Evolutionary conservation across 2,113 vertebrate genomes (phyloP), one percentile per base, ranked within the genome.

Genomic region (Gobio gobio): DNA sequence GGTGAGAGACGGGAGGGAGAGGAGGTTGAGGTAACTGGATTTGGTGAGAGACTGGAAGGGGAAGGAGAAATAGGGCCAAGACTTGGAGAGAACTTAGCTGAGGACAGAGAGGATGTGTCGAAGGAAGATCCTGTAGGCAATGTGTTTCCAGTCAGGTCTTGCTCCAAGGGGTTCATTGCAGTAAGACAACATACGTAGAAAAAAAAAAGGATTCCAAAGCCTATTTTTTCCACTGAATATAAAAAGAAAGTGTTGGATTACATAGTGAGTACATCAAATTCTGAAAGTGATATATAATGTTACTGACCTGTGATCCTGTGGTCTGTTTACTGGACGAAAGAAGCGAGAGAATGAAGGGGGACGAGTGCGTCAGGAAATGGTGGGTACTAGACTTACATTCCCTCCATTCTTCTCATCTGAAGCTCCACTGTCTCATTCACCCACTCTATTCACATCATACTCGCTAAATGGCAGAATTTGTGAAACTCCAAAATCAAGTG

Each of bases 401-500:
- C 90, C 92, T 84, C 90, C 91, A 95, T 95, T 94, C 93, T 91
- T 93, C 6, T 45, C 77, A 75, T 93, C 91, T 94, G 90, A 93
- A 88, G 91, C 90, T 24, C 85, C 90, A 78, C 91, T 95, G 94
- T 94, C 89, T 85, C 79, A 75, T 90, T 93, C 90, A 84, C 94
- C 93, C 93, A 95, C 94, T 81, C 89, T 36, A 68, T 29, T 81
- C 70, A 72, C 82, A 81, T 74, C 61, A 49, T 36, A 16, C 43
- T 72, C 51, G 61, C 74, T 82, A 64, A 84, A 88, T 12, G 77
- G n/a, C 56, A 18, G 16, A 84, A 58, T 84, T 78, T 81, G 85
- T 86, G 22, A 86, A 84, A 88, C 29, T 63, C 72, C 24, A 26
- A 2, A 45, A 68, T 18, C n/a, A 49, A 81, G 10, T 66, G 59